These are phyloP conservation scores for Aptenodytes patagonicus DNA, from an alignment of 2,113 vertebrate genomes.

Conservation along the genomic window DNA sequence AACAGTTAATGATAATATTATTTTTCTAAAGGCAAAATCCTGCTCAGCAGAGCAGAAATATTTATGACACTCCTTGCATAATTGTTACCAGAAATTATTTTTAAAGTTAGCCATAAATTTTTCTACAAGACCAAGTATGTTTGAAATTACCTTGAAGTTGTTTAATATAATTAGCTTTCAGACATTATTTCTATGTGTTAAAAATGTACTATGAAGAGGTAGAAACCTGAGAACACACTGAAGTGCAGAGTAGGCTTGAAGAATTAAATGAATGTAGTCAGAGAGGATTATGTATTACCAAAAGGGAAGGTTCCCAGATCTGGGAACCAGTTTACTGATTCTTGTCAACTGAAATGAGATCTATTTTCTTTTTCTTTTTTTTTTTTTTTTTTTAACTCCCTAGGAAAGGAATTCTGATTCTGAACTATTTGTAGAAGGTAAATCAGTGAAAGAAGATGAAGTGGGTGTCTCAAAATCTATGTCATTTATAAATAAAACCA, in stretches of 20 bases:
- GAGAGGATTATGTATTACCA: conserved; percentile 50
- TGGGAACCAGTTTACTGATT: conserved; percentile 57
- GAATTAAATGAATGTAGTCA: conserved; percentile 54
- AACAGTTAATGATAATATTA: background rate
- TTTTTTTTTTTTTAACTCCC: background rate
- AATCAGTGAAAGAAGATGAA: background rate
- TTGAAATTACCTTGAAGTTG: conserved; percentile 31
- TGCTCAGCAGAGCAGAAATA: background rate
- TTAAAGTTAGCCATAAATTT: background rate
- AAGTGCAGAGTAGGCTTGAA: conserved; percentile 8
- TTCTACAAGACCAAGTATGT: background rate
- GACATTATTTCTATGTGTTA: conserved; percentile 16
- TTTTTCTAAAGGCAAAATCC: background rate
- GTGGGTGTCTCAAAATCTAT: background rate
- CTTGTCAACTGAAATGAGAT: conserved; percentile 52
- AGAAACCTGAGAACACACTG: conserved; percentile 48
- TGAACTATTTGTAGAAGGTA: background rate
- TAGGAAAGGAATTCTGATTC: background rate
- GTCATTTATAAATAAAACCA: background rate
- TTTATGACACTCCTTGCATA: background rate
- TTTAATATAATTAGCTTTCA: conserved; percentile 25
- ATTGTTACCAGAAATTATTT: conserved; percentile 1
- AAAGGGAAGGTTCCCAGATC: conserved; percentile 42
- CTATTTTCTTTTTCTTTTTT: background rate
- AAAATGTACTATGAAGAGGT: conserved; percentile 16